A percentile compares a stretch with the other conserved stretches of the same genome.
Conservation (phyloP, 1,140 invertebrate genomes). For the Triops longicaudatus region DNA sequence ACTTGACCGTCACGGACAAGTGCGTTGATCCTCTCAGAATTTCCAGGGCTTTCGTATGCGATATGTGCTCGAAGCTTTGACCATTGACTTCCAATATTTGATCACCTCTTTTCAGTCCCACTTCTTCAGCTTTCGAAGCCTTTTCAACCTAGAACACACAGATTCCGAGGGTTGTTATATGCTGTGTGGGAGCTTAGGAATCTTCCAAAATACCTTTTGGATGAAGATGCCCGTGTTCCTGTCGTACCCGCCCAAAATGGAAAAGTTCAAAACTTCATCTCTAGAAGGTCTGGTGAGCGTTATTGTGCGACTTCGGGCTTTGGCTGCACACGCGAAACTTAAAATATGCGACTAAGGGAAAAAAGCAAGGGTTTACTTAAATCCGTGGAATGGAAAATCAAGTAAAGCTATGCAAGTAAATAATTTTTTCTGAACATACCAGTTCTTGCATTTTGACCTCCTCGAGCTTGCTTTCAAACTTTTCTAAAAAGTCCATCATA, state of each 20-base stretch:
- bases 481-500: constrained; percentile 95
- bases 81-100: constrained; percentile 97
- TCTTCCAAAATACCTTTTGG: constrained; percentile 52
- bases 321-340: constrained; percentile 93
- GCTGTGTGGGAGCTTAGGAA: not conserved
- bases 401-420: no score
- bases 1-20: constrained; percentile 91
- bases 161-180: not conserved
- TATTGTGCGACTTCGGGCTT: constrained; percentile 81
- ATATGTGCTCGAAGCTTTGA: constrained; percentile 87
- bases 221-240: constrained; percentile 88
- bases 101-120: constrained; percentile 93
- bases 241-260: constrained; percentile 87
- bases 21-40: constrained; percentile 88
- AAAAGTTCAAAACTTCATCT: constrained; percentile 87
- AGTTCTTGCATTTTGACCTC: constrained; percentile 68
- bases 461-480: constrained; percentile 79
- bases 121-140: constrained; percentile 86
- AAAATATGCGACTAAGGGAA: constrained; percentile 57
- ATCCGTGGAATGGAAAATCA: no score
- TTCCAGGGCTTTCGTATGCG: constrained; percentile 80
- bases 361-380: not conserved
- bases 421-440: not conserved
- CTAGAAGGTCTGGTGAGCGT: constrained; percentile 82
- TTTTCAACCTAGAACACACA: constrained; percentile 57